Evolutionary conservation across 2,113 vertebrate species (phyloP).

Genomic region (Hepsetus odoe): DNA sequence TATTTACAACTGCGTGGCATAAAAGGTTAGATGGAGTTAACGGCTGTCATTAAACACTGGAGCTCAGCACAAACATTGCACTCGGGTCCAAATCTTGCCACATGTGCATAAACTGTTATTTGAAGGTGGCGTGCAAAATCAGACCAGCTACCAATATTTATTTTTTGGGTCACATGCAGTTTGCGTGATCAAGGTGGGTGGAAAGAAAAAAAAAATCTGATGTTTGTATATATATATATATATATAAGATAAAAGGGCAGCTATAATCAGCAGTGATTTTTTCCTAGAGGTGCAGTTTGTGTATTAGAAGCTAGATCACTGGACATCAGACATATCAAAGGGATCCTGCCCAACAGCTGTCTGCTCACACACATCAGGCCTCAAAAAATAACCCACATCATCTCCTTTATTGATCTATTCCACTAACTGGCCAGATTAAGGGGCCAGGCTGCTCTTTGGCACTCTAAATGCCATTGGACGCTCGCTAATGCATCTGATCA

Average conservation of each 20-base stretch:
- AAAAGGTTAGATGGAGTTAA: constrained; percentile 45
- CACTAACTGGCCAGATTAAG: background rate
- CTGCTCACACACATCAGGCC: background rate
- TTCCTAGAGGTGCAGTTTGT: background rate
- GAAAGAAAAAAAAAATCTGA: constrained; percentile 5
- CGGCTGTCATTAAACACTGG: constrained; percentile 35
- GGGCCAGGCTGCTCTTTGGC: background rate
- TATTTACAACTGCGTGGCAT: constrained; percentile 43
- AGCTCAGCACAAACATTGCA: constrained; percentile 29
- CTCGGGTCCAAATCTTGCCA: background rate
- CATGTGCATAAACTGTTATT: constrained; percentile 23
- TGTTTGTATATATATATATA: background rate
- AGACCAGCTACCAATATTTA: background rate
- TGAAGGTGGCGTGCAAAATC: background rate
- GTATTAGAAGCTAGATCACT: background rate
- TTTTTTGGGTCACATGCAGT: constrained; percentile 12
- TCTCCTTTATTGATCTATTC: background rate
- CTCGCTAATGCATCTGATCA: constrained; percentile 10
- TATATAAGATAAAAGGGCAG: background rate
- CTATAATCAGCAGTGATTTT: background rate
- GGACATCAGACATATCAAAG: background rate
- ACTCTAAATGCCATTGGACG: background rate
- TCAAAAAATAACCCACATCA: background rate
- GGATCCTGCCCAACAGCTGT: background rate
- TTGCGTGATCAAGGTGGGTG: constrained; percentile 9